Percentiles rank a stretch among this genome's conserved stretches.
Conservation (phyloP, 2,113 vertebrate genomes). For the Argyrosomus japonicus region DNA sequence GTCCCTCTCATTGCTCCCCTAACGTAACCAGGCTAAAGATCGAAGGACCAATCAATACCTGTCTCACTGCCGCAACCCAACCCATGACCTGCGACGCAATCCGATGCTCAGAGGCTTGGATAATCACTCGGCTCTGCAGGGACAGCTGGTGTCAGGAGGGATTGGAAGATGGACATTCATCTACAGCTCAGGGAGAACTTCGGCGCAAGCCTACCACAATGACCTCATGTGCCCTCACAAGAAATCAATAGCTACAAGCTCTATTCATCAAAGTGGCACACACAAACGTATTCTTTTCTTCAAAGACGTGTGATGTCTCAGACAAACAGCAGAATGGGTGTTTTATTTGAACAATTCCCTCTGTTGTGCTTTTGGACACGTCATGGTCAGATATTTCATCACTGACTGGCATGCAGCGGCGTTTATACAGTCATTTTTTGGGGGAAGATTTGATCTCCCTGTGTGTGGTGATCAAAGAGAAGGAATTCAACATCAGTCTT, state of each 20-base stretch:
- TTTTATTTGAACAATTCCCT: not conserved
- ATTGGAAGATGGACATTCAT: conserved; percentile 27
- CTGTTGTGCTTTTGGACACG: not conserved
- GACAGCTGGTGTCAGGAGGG: conserved; percentile 32
- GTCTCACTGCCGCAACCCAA: conserved; percentile 25
- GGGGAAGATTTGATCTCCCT: not conserved
- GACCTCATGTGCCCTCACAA: conserved; percentile 29
- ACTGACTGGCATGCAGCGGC: not conserved
- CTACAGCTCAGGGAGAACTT: conserved; percentile 23
- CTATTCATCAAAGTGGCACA: conserved; percentile 25
- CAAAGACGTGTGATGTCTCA: not conserved
- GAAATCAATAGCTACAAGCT: conserved; percentile 59
- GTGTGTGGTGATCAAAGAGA: not conserved
- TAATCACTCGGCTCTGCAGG: conserved; percentile 41
- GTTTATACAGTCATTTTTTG: not conserved
- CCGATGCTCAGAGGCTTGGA: not conserved
- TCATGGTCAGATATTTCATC: not conserved
- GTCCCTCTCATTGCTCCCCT: conserved; percentile 22
- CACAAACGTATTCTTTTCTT: not conserved
- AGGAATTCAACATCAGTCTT: not conserved
- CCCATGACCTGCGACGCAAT: conserved; percentile 31
- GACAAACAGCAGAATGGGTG: not conserved
- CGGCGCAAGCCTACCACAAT: conserved; percentile 1
- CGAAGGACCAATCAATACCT: conserved; percentile 56
- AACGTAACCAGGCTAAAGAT: conserved; percentile 50